Base-by-base conservation (phyloP, 2,797 vertebrate genomes). In the Pseudotriccus pelzelni region DNA sequence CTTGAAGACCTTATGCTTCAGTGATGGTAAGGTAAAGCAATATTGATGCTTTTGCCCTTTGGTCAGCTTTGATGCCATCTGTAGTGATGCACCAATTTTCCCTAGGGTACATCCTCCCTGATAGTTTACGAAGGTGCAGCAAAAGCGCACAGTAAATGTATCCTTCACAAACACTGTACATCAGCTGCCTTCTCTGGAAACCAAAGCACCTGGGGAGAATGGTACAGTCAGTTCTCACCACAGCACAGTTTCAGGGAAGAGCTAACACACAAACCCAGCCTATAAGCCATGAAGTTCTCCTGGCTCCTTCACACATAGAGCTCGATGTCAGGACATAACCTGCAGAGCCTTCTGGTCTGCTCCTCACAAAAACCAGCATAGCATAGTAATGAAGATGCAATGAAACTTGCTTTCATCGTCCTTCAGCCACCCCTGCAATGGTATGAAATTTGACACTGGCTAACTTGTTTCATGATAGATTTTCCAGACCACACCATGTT, bases 71-170 rank as follows among this genome's bases (percentile, higher is more conserved):
- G 39, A 66, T 37, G 34, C 7, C 4, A 0, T 59, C 50, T 77
- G 49, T 72, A 81, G 25, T 11, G 14, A 55, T 3, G 44, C 8
- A 63, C 17, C 3, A 1, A 22, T 55, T 56, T 76, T 79, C 32
- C 34, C 63, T 22, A 47, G 28, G 19, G 9, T 5, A 20, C 9
- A 67, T 44, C 17, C 6, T 68, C 49, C 46, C 24, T 9, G 11
- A 5, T 1, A 77, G 49, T 23, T 70, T n/a, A 67, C 0, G 1
- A 17, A 81, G 46, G 27, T 0, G 0, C 58, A 55, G 39, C 52
- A 32, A 53, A 83, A 50, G 17, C 77, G 56, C 37, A 49, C 14
- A 60, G 41, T 17, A 85, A 59, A 52, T 0, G 0, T 3, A 30
- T 44, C 49, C 39, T 72, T 88, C 24, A 23, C n/a, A 47, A 82